phyloP scores from a whole-genome alignment of 2,888 invertebrate species.

The Synergus laeviventris region DNA sequence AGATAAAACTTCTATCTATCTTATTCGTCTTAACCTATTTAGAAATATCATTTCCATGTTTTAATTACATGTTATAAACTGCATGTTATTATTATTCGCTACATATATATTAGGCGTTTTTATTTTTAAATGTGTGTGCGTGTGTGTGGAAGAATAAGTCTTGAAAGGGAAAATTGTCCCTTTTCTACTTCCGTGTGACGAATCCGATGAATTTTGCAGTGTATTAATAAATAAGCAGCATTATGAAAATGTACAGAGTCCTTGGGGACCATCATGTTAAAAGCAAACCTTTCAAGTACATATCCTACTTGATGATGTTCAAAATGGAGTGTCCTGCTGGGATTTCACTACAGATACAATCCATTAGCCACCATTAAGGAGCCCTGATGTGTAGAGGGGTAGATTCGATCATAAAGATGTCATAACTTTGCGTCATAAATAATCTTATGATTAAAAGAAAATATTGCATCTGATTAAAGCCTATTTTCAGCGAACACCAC shows the following conservation, averaged over 20 bases:
- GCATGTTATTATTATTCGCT: no score
- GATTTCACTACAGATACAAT: constrained; percentile 35
- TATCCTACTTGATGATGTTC: constrained; percentile 29
- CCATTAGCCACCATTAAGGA: constrained; percentile 27
- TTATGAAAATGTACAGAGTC: constrained; percentile 11
- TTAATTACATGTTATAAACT: neutral
- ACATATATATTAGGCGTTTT: neutral
- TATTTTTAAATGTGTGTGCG: neutral
- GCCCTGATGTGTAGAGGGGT: neutral
- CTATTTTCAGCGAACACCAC: no score
- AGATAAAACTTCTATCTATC: neutral
- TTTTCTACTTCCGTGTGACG: neutral
- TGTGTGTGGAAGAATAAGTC: neutral
- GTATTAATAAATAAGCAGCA: constrained; percentile 22
- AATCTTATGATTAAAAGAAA: no score
- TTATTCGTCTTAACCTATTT: neutral
- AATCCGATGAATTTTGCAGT: neutral
- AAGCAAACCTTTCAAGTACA: constrained; percentile 19
- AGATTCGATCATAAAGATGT: constrained; percentile 38
- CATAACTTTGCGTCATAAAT: constrained; percentile 6
- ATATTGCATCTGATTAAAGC: no score
- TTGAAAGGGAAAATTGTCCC: neutral
- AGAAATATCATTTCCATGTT: neutral
- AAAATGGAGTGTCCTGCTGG: constrained; percentile 33
- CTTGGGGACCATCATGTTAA: constrained; percentile 15